phyloP scores from a whole-genome alignment of 2,113 vertebrate genomes.

The Lepidothrix coronata region DNA sequence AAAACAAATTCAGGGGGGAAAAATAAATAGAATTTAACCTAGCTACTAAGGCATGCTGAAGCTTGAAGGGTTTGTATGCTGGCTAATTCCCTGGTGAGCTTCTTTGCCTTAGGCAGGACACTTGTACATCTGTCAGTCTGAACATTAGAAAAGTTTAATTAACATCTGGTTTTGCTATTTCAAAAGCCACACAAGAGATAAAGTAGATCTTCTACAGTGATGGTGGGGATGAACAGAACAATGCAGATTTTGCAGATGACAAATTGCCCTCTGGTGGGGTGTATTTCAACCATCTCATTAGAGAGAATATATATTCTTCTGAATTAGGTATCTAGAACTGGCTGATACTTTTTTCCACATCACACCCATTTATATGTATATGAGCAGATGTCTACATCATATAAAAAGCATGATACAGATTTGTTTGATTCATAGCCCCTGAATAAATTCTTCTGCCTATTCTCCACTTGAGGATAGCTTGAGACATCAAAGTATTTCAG shows the following conservation, averaged over 20 bases:
- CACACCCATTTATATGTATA: not conserved
- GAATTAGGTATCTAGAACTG: not conserved
- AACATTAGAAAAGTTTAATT: not conserved
- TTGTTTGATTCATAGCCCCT: not conserved
- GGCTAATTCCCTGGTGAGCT: not conserved
- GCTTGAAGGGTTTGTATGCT: not conserved
- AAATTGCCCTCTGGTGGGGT: not conserved
- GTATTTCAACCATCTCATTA: not conserved
- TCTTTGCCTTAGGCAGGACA: not conserved
- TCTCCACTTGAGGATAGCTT: not conserved
- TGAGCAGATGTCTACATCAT: not conserved
- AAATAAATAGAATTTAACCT: not conserved
- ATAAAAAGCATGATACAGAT: not conserved
- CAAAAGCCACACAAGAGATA: not conserved
- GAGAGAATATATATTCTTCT: not conserved
- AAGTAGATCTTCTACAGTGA: not conserved
- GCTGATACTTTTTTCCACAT: not conserved
- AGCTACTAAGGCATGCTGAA: not conserved
- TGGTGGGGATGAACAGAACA: not conserved
- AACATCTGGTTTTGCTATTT: slow-evolving; percentile 2
- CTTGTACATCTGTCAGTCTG: not conserved
- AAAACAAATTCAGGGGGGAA: not conserved
- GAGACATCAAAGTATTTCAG: not conserved
- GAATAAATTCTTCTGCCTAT: not conserved
- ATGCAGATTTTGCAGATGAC: not conserved